Percentiles rank a stretch among this genome's conserved stretches.
These are phyloP conservation scores for Emydura subglobosa DNA, from an alignment of 2,113 vertebrate species.

Conservation along the genomic window DNA sequence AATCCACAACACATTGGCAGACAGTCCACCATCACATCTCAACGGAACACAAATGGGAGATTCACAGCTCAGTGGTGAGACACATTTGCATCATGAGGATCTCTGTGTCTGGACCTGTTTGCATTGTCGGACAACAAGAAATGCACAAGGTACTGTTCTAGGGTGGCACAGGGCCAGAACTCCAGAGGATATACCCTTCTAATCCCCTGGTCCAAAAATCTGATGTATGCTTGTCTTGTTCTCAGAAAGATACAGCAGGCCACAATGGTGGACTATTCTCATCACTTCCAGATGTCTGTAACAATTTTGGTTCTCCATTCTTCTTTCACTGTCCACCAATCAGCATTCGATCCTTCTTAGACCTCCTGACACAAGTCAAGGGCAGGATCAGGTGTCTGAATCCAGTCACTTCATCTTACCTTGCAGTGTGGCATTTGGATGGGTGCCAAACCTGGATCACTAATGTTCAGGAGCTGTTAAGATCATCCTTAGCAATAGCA, in stretches of 20 bases:
- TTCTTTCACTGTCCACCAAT: background rate
- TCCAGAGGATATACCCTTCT: background rate
- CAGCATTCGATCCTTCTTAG: background rate
- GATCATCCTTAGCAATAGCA: background rate
- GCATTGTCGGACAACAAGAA: background rate
- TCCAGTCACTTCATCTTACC: background rate
- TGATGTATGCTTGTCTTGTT: background rate
- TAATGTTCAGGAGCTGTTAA: background rate
- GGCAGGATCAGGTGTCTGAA: background rate
- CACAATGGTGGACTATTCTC: background rate
- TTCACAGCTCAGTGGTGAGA: background rate
- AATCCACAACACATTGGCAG: background rate
- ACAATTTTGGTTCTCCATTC: background rate
- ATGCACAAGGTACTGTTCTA: background rate
- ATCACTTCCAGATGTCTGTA: background rate
- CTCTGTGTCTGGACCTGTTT: background rate
- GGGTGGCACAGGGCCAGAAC: background rate
- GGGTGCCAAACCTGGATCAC: background rate
- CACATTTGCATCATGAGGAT: background rate
- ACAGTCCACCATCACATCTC: background rate
- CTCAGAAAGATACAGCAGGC: background rate
- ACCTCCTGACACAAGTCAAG: background rate
- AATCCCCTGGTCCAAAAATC: background rate
- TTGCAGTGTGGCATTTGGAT: background rate
- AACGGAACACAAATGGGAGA: background rate